These are phyloP conservation scores for Opisthograptis luteolata DNA, from an alignment of 2,888 invertebrate species.

Conservation along the genomic window DNA sequence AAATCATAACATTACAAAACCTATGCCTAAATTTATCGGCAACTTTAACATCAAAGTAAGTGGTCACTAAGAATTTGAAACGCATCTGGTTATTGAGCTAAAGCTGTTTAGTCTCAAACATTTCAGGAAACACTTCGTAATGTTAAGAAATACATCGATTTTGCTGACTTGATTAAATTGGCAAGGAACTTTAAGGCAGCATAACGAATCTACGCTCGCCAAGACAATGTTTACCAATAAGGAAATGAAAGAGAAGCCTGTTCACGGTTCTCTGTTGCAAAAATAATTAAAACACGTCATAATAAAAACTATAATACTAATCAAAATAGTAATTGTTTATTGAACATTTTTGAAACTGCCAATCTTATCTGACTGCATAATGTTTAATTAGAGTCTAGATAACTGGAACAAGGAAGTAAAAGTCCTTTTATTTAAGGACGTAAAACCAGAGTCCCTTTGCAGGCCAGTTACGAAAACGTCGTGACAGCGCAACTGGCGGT, in stretches of 20 bases:
- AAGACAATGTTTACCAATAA: slow-evolving; percentile 56
- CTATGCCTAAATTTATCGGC: not conserved
- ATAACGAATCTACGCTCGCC: slow-evolving; percentile 42
- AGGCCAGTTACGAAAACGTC: slow-evolving; percentile 55
- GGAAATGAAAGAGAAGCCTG: slow-evolving; percentile 72
- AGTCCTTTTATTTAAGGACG: slow-evolving; percentile 67
- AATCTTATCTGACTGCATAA: slow-evolving; percentile 51
- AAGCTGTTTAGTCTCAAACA: slow-evolving; percentile 1
- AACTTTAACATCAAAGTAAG: not conserved
- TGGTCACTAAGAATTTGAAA: not conserved
- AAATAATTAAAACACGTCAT: slow-evolving; percentile 44
- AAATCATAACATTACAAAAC: not conserved
- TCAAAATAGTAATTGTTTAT: slow-evolving; percentile 11
- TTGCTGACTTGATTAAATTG: slow-evolving; percentile 27
- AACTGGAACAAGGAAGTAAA: slow-evolving; percentile 70
- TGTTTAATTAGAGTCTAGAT: slow-evolving; percentile 57
- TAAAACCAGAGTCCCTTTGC: slow-evolving; percentile 46
- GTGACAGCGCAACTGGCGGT: slow-evolving; percentile 28
- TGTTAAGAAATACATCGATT: slow-evolving; percentile 15
- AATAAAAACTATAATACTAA: slow-evolving; percentile 43
- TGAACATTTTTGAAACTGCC: slow-evolving; percentile 39
- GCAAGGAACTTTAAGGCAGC: slow-evolving; percentile 29
- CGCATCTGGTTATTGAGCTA: slow-evolving; percentile 4
- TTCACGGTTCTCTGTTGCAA: slow-evolving; percentile 63
- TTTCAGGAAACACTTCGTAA: slow-evolving; percentile 11